Evolutionary conservation across 2,113 vertebrate species (phyloP), one percentile per base, ranked within the genome.

Genomic region (Pipa parva): DNA sequence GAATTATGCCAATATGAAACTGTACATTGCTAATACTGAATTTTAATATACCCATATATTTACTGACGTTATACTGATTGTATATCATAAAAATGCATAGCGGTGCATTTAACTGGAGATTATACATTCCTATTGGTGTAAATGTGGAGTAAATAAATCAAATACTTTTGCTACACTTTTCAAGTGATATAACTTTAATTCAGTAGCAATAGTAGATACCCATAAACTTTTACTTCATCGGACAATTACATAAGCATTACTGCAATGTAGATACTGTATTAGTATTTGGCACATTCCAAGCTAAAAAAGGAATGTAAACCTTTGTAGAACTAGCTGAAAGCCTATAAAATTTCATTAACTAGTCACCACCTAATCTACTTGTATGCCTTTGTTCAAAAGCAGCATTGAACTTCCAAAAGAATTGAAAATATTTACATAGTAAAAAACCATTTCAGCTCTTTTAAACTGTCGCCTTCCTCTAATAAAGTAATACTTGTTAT

Each of bases 401-500:
- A 49, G 27, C 26, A 24, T 20, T 31, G 26, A 65, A 25, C 63
- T 46, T 67, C 42, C 39, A 42, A 42, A 42, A n/a, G 39, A 42
- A 42, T 42, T 42, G 39, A 42, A 42, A 51, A 22, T 15, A 59
- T 68, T 59, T 50, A 31, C 13, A 59, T 28, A 51, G 46, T 17
- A 54, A 65, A 65, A 42, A 65, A 60, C 1, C 5, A 18, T 33
- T 67, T 58, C n/a, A 68, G 26, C 2, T 27, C 45, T 37, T n/a
- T 33, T 59, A 60, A 51, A 45, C 17, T 45, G 49, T 54, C 24
- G 51, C 66, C 57, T 61, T 61, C 27, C 33, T 4, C n/a, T 54
- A 54, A 61, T 70, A 70, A 61, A 54, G 31, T 45, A 54, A 29
- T 27, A 28, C 31, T 42, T 25, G 48, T 39, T 70, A 61, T 61